Evolutionary conservation across 2,797 vertebrate genomes (phyloP), one percentile per base, ranked within the genome.

Genomic region (Rhynchotus rufescens): DNA sequence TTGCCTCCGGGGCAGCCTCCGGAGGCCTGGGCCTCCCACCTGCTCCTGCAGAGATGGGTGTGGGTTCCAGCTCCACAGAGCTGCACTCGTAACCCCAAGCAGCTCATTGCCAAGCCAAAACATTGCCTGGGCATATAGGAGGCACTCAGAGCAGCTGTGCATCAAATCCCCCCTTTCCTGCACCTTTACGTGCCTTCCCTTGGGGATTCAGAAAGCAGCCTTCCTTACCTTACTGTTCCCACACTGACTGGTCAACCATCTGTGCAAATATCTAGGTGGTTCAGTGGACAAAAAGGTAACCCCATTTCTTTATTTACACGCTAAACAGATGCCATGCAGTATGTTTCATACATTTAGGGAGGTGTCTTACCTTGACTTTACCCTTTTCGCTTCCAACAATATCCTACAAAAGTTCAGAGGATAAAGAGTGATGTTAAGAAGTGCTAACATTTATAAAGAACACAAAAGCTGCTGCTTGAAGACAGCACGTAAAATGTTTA

Each of bases 311-410:
- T 61, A 32, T 52, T 81, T 57, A 59, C 19, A 52, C 2, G 21
- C 75, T 61, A 56, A 56, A 54, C 22, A 89, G 32, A 72, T 13
- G 78, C 19, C 21, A 38, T 9, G 52, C 23, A 36, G 49, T 44
- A 59, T n/a, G 15, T 61, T 87, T 73, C 65, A 47, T 12, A 28
- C 34, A 44, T 57, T 84, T 71, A 74, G 34, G 62, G 47, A 75
- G 94, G 30, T 67, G 88, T 92, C 96, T 97, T 97, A 99, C 99
- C 98, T 99, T 99, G 96, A 98, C 98, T 92, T 96, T 98, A 77
- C 90, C 94, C 44, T 79, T 95, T 61, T 97, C 69, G 3, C 95
- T 98, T 89, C 92, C 96, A 54, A 97, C 86, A 44, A 97, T 93
- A 92, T 99, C 99, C 99, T 99, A 96, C 34, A 92, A 94, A 95